A percentile compares a stretch with the other conserved stretches of the same genome.
Conservation (phyloP, 2,113 vertebrate species). For the Sylvietta virens region DNA sequence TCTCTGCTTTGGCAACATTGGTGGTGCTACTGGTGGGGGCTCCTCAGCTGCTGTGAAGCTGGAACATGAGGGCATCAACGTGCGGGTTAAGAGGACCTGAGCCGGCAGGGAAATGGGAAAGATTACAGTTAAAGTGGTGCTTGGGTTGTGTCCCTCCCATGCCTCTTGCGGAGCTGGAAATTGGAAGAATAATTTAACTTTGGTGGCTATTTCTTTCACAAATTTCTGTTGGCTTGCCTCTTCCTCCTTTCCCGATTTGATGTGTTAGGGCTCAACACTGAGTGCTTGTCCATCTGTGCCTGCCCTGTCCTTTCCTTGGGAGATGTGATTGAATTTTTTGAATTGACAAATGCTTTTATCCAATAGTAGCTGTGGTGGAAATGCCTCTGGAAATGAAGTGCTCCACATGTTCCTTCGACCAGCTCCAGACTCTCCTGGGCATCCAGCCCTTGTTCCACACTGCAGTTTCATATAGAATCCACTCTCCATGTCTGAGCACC, state of each 20-base stretch:
- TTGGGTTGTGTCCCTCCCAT: background rate
- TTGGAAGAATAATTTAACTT: background rate
- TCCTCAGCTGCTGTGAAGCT: background rate
- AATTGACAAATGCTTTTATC: background rate
- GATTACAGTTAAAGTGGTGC: background rate
- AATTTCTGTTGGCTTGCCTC: background rate
- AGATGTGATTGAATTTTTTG: conserved; percentile 18
- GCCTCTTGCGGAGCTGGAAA: background rate
- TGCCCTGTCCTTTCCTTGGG: background rate
- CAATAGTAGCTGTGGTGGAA: background rate
- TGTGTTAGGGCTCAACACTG: background rate
- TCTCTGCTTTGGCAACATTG: background rate
- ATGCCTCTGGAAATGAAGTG: background rate
- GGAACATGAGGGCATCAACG: background rate
- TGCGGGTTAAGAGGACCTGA: background rate
- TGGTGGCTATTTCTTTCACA: background rate
- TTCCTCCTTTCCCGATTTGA: background rate
- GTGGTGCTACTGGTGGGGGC: background rate
- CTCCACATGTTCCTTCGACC: background rate
- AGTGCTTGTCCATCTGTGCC: background rate
- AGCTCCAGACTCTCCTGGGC: background rate
- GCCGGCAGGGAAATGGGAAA: background rate
- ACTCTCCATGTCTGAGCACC: background rate
- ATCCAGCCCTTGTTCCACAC: background rate
- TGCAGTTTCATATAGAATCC: background rate